Percentiles rank a stretch among this genome's conserved stretches.
Evolutionary conservation across 2,797 vertebrate species (phyloP).

Genomic region (Bradypodion pumilum): DNA sequence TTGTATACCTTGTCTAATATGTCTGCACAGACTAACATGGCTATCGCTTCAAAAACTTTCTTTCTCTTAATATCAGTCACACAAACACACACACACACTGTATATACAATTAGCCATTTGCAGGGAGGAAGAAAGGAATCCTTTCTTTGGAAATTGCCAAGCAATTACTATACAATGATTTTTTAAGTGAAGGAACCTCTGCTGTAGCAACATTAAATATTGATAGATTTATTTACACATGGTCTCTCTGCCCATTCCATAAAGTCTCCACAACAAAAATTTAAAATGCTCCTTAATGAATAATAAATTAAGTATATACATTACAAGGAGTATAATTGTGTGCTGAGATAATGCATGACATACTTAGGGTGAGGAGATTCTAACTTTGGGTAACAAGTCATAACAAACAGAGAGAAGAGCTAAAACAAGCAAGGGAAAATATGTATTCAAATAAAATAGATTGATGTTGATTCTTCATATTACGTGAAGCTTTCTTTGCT

Average conservation of each 20-base stretch:
- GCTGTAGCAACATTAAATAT: neutral
- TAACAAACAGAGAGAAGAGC: neutral
- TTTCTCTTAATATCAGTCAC: no score
- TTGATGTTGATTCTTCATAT: neutral
- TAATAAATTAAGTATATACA: neutral
- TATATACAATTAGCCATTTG: neutral
- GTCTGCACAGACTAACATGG: no score
- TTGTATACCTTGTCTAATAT: no score
- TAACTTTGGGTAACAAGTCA: neutral
- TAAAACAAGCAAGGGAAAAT: neutral
- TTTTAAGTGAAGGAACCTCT: neutral
- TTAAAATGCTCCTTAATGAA: constrained; percentile 1
- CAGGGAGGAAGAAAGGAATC: neutral
- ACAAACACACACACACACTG: no score
- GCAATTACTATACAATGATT: neutral
- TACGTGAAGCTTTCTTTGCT: neutral
- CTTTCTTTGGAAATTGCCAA: neutral
- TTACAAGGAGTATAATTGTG: constrained; percentile 12
- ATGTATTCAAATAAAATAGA: neutral
- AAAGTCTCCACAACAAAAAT: neutral
- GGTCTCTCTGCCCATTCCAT: neutral
- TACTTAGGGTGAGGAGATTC: neutral
- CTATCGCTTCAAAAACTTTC: no score
- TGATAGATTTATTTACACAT: neutral
- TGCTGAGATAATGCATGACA: neutral